Base-by-base conservation (phyloP, 2,888 invertebrate genomes). In the Sepiola atlantica region DNA sequence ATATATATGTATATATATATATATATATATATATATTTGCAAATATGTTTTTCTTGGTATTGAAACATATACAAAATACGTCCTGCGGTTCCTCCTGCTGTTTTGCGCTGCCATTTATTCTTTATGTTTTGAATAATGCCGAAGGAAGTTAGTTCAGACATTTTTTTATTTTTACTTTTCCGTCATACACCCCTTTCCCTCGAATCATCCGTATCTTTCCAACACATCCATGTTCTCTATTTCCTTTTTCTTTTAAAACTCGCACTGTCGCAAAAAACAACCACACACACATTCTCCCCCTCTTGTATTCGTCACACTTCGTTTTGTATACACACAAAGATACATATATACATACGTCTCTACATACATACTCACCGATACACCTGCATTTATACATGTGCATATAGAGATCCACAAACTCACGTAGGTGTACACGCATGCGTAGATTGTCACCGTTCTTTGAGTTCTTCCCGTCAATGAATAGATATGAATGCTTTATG, bases 121-220 rank as follows among this genome's bases (percentile, higher is more conserved):
- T 77, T 77, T 77, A 77, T 77, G n/a, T 77, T 77, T 77, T 77
- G 77, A n/a, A 77, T 77, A 77, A 77, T 77, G 77, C n/a, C n/a
- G 32, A 77, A 77, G 77, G 32, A 77, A 77, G n/a, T 77, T 61
- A 61, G 61, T 61, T 77, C n/a, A 77, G 77, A 77, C 14, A 45
- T 45, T 45, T 77, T 16, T 77, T n/a, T n/a, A n/a, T n/a, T 77
- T 77, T 77, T 77, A 77, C 12, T 77, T 77, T n/a, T 14, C n/a
- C 77, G n/a, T n/a, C n/a, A n/a, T 14, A 45, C 77, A 2, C 18
- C 61, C 21, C 24, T 4, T 45, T 45, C 61, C 77, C n/a, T n/a
- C 61, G 8, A 45, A 45, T 45, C 45, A 45, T 45, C 8, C 45
- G 45, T 8, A 16, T 16, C n/a, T 16, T 77, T 16, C n/a, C 77